Conservation (phyloP, 92 coral and sea anemone species). For the Phymanthus crucifer region DNA sequence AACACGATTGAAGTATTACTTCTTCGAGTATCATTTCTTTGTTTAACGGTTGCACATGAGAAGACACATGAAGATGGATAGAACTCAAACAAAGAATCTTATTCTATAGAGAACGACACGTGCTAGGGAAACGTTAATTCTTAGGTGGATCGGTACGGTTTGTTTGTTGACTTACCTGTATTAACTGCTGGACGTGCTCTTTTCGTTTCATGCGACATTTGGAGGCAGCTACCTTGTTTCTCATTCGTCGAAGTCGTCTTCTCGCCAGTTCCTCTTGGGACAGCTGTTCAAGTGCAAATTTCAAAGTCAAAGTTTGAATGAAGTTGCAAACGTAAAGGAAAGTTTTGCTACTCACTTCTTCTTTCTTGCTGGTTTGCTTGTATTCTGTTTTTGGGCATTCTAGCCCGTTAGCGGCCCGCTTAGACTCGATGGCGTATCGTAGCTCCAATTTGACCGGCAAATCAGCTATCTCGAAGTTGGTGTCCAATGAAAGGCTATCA, state of each 20-base stretch:
- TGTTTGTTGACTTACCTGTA: slow-evolving; percentile 51
- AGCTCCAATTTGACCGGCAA: slow-evolving; percentile 94
- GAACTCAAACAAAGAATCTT: too few species aligned
- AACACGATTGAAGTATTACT: too few species aligned
- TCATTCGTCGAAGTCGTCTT: slow-evolving; percentile 78
- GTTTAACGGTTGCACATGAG: too few species aligned
- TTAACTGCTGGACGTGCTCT: slow-evolving; percentile 72
- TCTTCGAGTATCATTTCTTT: too few species aligned
- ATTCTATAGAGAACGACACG: too few species aligned
- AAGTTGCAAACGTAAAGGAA: neutral
- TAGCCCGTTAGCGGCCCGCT: slow-evolving; percentile 93
- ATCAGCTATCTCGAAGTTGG: slow-evolving; percentile 88
- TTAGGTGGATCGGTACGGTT: too few species aligned
- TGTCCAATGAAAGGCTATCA: slow-evolving; percentile 65
- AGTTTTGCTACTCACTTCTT: slow-evolving; percentile 45
- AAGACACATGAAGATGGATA: too few species aligned
- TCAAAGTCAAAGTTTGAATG: too few species aligned
- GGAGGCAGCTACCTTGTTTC: slow-evolving; percentile 97
- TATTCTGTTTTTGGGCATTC: slow-evolving; percentile 87
- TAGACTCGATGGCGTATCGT: slow-evolving; percentile 94
- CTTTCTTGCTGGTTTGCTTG: slow-evolving; percentile 32
- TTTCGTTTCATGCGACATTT: slow-evolving; percentile 91
- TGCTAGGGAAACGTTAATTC: too few species aligned
- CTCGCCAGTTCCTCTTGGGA: slow-evolving; percentile 76
- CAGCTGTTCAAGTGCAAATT: slow-evolving; percentile 47